phyloP scores from a whole-genome alignment of 23 tunicate species.

The Phallusia fumigata region DNA sequence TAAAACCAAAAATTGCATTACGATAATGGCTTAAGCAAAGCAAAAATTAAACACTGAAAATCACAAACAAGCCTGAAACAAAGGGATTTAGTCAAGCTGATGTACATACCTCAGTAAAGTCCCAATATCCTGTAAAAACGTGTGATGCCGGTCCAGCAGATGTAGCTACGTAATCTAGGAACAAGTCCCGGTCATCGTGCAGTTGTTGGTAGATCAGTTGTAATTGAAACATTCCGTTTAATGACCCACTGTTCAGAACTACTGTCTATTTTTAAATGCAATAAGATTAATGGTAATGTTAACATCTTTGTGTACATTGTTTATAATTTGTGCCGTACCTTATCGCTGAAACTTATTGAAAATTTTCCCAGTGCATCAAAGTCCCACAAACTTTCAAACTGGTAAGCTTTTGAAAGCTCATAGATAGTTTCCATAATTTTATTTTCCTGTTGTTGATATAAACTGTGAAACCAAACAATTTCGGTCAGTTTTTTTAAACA shows the following conservation, averaged over 20 bases:
- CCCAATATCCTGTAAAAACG: neutral
- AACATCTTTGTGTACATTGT: no score
- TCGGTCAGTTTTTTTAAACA: no score
- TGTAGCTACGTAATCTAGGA: neutral
- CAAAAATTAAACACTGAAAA: no score
- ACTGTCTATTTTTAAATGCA: neutral
- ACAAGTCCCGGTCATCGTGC: neutral
- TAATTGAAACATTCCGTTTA: constrained; percentile 5
- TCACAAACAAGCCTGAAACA: no score
- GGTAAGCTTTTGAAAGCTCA: constrained; percentile 15
- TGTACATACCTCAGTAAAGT: neutral
- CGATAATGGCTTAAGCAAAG: no score
- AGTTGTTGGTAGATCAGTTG: neutral
- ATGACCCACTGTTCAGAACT: neutral
- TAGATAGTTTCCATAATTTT: neutral
- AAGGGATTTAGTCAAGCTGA: no score
- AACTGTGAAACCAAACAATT: constrained; percentile 13
- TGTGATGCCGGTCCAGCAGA: neutral
- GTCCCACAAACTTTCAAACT: constrained; percentile 14
- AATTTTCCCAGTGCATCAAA: constrained; percentile 6
- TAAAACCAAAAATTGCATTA: no score
- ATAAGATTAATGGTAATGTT: no score
- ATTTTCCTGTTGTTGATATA: constrained; percentile 18
- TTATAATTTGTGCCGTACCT: no score
- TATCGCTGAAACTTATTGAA: neutral